Base-by-base conservation (phyloP, 2,888 invertebrate species). In the Agrochola circellaris region DNA sequence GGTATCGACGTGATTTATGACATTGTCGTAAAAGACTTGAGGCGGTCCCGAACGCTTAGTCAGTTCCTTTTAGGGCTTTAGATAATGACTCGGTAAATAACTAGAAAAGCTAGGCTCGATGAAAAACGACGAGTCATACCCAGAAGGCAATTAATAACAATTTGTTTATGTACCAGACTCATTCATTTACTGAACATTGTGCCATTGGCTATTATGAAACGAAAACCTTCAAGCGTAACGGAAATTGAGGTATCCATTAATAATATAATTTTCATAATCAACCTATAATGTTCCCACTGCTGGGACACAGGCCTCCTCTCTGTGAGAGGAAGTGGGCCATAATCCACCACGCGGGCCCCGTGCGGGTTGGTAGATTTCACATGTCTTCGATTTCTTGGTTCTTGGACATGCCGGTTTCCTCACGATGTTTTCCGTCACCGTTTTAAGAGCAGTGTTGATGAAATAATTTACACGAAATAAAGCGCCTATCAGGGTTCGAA, bases 81-180 rank as follows among this genome's bases (percentile, higher is more conserved):
- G 90, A 84, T 88, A 89, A 87, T 88, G 88, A 88, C 83, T 87
- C 84, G 65, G 88, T 87, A 90, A 84, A 88, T 86, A 80, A 82
- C 86, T 86, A 82, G 80, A 71, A 83, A 79, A 87, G 87, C 83
- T 83, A 87, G 87, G 71, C 58, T 64, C 77, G 65, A 77, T 87
- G 80, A 86, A 81, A 87, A 87, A 81, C 75, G 77, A 76, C 71
- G 70, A 84, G 85, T 85, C 87, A 87, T 79, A 84, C 61, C 79
- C 81, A 82, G 77, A 85, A 66, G 73, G 80, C 74, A 87, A 87
- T 87, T 87, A 85, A 87, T 87, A 83, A 87, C 81, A 82, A 87
- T 87, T 87, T 85, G 79, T 83, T 75, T 77, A 62, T 38, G 54
- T 69, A 71, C 71, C 66, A 80, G 77, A 75, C 60, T 77, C 67